phyloP scores from a whole-genome alignment of 2,113 vertebrate genomes.

The Danio rerio region GRCz12tu NC_133182.1:43094001-43094500 shows the following conservation, averaged over 20 bases:
- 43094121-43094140: slow-evolving; percentile 6
- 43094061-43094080: slow-evolving; percentile 6
- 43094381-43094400: slow-evolving; percentile 86
- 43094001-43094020: neutral
- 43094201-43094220: too few relatives aligned
- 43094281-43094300: slow-evolving; percentile 85
- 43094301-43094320: slow-evolving; percentile 93
- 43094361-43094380: slow-evolving; percentile 93
- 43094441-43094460: slow-evolving; percentile 9
- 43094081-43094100: neutral
- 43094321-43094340: slow-evolving; percentile 91
- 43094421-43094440: slow-evolving; percentile 43
- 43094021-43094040: slow-evolving; percentile 18
- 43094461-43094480: neutral
- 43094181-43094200: too few relatives aligned
- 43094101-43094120: slow-evolving; percentile 20
- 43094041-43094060: slow-evolving; percentile 7
- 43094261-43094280: slow-evolving; percentile 35
- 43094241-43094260: neutral
- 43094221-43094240: too few relatives aligned
- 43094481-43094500: slow-evolving; percentile 42
- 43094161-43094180: too few relatives aligned
- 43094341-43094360: slow-evolving; percentile 98
- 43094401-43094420: slow-evolving; percentile 48
- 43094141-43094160: neutral